These are phyloP conservation scores for Polydrusus cervinus DNA, from an alignment of 2,888 invertebrate genomes.

Conservation along the genomic window DNA sequence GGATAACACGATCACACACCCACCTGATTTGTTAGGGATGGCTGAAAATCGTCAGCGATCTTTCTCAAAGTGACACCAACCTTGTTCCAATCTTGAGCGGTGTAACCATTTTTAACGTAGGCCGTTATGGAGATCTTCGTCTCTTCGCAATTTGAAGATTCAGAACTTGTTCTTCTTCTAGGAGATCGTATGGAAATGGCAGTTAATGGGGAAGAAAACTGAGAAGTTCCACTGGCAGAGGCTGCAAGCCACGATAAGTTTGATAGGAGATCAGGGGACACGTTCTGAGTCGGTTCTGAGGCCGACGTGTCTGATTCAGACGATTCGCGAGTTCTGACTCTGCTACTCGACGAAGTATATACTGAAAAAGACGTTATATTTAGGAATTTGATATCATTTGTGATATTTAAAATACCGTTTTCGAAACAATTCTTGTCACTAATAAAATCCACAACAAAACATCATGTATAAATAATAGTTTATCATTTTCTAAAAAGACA, in stretches of 20 bases:
- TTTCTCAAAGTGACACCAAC: slow-evolving; percentile 63
- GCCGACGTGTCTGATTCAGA: slow-evolving; percentile 32
- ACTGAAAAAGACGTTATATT: slow-evolving; percentile 55
- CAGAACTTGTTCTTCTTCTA: slow-evolving; percentile 60
- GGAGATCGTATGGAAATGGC: slow-evolving; percentile 56
- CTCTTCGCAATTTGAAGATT: slow-evolving; percentile 63
- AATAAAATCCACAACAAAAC: no score
- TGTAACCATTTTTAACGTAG: slow-evolving; percentile 57
- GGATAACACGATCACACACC: slow-evolving; percentile 58
- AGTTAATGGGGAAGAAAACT: slow-evolving; percentile 51
- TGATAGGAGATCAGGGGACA: slow-evolving; percentile 57
- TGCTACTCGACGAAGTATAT: slow-evolving; percentile 49
- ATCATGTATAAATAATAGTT: no score
- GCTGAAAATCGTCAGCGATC: slow-evolving; percentile 56
- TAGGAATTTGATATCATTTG: neutral
- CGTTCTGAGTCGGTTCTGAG: slow-evolving; percentile 41
- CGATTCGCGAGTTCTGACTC: slow-evolving; percentile 51
- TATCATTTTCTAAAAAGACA: no score
- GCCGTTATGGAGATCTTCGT: slow-evolving; percentile 61
- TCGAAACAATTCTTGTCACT: no score
- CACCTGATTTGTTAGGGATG: slow-evolving; percentile 60
- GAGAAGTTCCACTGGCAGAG: slow-evolving; percentile 54
- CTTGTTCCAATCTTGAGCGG: slow-evolving; percentile 64
- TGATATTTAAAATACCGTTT: no score
- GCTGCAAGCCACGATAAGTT: slow-evolving; percentile 59